Base-by-base conservation (phyloP, 2,888 invertebrate genomes). In the Luperina testacea region DNA sequence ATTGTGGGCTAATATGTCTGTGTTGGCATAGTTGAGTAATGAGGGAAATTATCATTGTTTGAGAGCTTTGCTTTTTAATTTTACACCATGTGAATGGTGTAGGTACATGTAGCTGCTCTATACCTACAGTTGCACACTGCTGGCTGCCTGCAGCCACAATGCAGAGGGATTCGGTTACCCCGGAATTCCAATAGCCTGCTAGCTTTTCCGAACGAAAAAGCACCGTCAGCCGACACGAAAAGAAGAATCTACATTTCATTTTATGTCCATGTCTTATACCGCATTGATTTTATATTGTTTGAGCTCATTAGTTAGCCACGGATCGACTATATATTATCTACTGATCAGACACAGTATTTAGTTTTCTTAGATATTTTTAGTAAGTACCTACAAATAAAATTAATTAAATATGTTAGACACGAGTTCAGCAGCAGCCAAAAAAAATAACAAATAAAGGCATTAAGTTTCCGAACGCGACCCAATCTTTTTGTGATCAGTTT, bases 1-100 rank as follows among this genome's bases (percentile, higher is more conserved):
- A 83, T 83, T 77, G 78, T 59, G 57, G 6, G 75, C 73, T 85
- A 87, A 82, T 84, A 68, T 75, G 71, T 64, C 72, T 79, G 72
- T 72, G 74, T 75, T 74, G 45, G 75, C 65, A 75, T 74, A 79
- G 73, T 72, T 77, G 42, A 53, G 48, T 80, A 72, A 77, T 76
- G 70, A 75, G 45, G 57, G 51, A 82, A 71, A 45, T 83, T 65
- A 65, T 72, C n/a, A 64, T 77, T 73, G 72, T 73, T 82, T 20
- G 17, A 45, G 51, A n/a, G 48, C 9, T 65, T 38, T 61, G 9
- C 7, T 20, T 59, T 53, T 72, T 77, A 53, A 59, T 69, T 64
- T 63, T 17, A 32, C 11, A 57, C 15, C n/a, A 24, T 53, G 0
- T 45, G n/a, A 5, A 38, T 6, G n/a, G 57, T 42, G 6, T 2